These are phyloP conservation scores for Drosophila nigrodunni DNA, from an alignment of 1,140 invertebrate genomes.

Conservation along the genomic window DNA sequence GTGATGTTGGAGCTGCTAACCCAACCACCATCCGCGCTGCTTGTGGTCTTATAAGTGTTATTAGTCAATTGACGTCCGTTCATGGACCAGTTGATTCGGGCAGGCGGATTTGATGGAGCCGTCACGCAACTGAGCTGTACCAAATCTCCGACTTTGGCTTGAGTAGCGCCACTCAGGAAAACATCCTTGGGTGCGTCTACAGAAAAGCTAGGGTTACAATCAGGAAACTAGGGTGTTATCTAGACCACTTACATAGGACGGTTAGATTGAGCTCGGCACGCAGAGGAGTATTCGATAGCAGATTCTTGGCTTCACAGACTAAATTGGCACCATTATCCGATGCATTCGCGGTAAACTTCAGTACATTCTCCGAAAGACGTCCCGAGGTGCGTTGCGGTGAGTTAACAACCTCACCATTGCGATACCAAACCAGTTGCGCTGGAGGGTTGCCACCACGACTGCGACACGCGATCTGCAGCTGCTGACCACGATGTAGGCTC, in stretches of 20 bases:
- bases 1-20: conserved; percentile 95
- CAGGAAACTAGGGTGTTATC: not conserved
- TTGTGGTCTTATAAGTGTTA: conserved; percentile 87
- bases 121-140: conserved; percentile 95
- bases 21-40: conserved; percentile 92
- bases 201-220: conserved; percentile 52
- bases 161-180: conserved; percentile 92
- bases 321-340: conserved; percentile 96
- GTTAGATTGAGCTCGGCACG: conserved; percentile 93
- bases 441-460: conserved; percentile 98
- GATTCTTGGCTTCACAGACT: conserved; percentile 95
- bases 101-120: conserved; percentile 95
- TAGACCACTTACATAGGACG: conserved; percentile 94
- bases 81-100: conserved; percentile 95
- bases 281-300: conserved; percentile 92
- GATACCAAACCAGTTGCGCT: conserved; percentile 97
- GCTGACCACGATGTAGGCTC: conserved; percentile 93
- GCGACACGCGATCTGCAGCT: conserved; percentile 94
- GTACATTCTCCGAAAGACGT: conserved; percentile 92
- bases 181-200: conserved; percentile 94
- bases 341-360: conserved; percentile 93
- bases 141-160: conserved; percentile 93
- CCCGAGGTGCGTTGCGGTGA: conserved; percentile 88
- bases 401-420: conserved; percentile 89
- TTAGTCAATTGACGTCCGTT: conserved; percentile 89